Base-by-base conservation (phyloP, 2,888 invertebrate species). In the Limnephilus lunatus region DNA sequence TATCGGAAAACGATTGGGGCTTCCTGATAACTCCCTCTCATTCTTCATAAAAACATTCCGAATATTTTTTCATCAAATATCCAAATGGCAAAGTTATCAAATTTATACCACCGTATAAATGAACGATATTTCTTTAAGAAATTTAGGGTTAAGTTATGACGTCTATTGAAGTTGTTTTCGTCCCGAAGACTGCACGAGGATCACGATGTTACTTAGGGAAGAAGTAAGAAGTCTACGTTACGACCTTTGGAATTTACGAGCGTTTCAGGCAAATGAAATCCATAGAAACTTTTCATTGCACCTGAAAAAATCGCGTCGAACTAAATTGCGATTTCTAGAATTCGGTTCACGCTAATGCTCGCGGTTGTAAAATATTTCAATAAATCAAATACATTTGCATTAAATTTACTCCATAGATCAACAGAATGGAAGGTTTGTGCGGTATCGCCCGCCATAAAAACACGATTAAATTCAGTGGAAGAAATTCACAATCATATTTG, bases 201-300 rank as follows among this genome's bases (percentile, higher is more conserved):
- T 89, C 91, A 68, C 68, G 80, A 88, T 88, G 90, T 91, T 91
- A 88, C 92, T 92, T 91, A 85, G 89, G 91, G 68, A 91, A 93
- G 92, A 91, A 48, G 48, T 48, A 48, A 44, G 12, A 48, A 91
- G 87, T 91, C 92, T 91, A 89, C 89, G 90, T 91, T 90, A 92
- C 93, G 91, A 90, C 91, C 85, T 80, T 85, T 90, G 81, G 85
- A 93, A 93, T 93, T 93, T 93, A 93, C 91, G 93, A 93, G 85
- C 90, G 80, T 92, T 93, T 93, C 93, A 92, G 91, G 92, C 90
- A 90, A 93, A 93, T 93, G 91, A 93, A 93, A 91, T 92, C 92
- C 93, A 91, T 91, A 90, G 91, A 90, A 91, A 92, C 91, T 91
- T 93, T 91, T 90, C 91, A 91, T 85, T 86, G 44, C 82, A 90